A percentile compares a stretch with the other conserved stretches of the same genome.
These are phyloP conservation scores for Orthosia gracilis DNA, from an alignment of 2,888 invertebrate genomes.

Conservation along the genomic window DNA sequence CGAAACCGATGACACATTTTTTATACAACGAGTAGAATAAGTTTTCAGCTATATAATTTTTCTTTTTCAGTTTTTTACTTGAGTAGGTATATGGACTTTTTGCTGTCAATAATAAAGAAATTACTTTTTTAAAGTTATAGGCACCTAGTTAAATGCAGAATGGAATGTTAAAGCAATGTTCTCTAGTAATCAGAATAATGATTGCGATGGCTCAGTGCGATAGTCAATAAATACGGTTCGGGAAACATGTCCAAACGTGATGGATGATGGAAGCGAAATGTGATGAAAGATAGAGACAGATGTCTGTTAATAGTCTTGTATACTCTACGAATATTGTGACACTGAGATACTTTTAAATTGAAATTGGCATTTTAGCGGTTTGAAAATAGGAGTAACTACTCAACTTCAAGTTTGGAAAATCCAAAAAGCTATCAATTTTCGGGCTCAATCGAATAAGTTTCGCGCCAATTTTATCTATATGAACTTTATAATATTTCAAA, in stretches of 20 bases:
- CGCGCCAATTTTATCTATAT: not conserved
- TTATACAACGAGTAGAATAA: not conserved
- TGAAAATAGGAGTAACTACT: not conserved
- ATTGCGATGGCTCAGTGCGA: constrained; percentile 85
- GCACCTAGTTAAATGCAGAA: constrained; percentile 26
- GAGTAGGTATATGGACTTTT: not conserved
- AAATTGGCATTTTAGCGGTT: not conserved
- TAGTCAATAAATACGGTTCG: constrained; percentile 87
- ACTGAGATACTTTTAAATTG: not conserved
- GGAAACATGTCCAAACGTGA: constrained; percentile 89
- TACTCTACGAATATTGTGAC: constrained; percentile 22
- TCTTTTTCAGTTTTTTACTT: not conserved
- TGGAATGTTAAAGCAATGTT: constrained; percentile 31
- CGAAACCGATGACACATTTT: not conserved
- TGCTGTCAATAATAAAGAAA: not conserved
- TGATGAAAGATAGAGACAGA: constrained; percentile 85
- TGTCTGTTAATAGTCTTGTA: constrained; percentile 74
- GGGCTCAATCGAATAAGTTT: not conserved
- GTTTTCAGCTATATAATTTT: not conserved
- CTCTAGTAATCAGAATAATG: constrained; percentile 83
- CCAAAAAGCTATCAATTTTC: not conserved
- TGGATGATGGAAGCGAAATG: constrained; percentile 86
- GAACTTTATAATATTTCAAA: not conserved
- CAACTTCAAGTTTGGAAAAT: not conserved
- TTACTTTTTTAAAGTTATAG: constrained; percentile 8